Conservation (phyloP, 2,113 vertebrate species). For the Buteo buteo region DNA sequence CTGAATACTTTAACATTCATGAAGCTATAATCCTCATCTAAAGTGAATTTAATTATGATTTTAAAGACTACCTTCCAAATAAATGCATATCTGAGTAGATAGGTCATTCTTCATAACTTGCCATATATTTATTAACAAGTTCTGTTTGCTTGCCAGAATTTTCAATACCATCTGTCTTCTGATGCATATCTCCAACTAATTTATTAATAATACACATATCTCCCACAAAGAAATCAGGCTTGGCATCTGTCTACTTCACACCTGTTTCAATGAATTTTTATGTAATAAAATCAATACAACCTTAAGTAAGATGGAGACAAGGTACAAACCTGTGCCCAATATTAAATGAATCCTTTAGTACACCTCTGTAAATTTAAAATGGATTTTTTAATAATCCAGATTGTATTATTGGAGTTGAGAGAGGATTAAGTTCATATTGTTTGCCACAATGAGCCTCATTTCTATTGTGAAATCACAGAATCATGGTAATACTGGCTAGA, state of each 20-base stretch:
- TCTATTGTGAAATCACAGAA: neutral
- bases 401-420: neutral
- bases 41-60: neutral
- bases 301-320: neutral
- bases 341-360: neutral
- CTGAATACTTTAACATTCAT: neutral
- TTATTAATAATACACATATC: neutral
- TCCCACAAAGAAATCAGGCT: neutral
- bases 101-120: neutral
- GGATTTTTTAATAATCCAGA: neutral
- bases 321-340: neutral
- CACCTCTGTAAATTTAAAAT: neutral
- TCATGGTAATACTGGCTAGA: neutral
- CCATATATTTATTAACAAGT: neutral
- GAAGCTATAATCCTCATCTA: neutral
- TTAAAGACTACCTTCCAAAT: neutral
- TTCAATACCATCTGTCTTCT: neutral
- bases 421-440: neutral
- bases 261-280: neutral
- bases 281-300: neutral
- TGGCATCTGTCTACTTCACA: neutral
- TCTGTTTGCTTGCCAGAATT: neutral
- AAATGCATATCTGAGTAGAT: neutral
- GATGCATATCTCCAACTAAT: neutral
- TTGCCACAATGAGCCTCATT: neutral